These are phyloP conservation scores for Chelon auratus DNA, from an alignment of 2,797 vertebrate genomes.

Conservation along the genomic window DNA sequence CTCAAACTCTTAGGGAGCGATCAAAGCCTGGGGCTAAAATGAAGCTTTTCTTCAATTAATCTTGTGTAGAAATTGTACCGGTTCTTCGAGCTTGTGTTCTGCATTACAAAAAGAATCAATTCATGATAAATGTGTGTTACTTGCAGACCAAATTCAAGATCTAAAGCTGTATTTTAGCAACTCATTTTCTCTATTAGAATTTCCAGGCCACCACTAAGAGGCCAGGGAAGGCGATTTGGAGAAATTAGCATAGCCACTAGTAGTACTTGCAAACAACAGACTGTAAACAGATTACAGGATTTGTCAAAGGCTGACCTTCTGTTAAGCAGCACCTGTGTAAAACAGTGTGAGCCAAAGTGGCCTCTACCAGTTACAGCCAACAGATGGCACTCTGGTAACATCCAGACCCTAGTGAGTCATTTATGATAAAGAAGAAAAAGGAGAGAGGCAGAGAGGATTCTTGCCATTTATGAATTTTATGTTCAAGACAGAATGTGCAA, in stretches of 20 bases:
- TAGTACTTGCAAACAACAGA: constrained; percentile 62
- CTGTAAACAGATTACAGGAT: constrained; percentile 67
- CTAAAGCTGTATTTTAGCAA: constrained; percentile 11
- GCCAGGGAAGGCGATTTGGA: constrained; percentile 31
- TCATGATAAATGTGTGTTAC: constrained; percentile 1
- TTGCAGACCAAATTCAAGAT: not conserved
- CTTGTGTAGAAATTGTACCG: constrained; percentile 28
- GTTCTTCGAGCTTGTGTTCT: not conserved
- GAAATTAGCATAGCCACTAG: constrained; percentile 47
- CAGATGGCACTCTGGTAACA: constrained; percentile 83
- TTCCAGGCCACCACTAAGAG: constrained; percentile 7
- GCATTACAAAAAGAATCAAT: not conserved
- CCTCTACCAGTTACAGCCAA: constrained; percentile 52
- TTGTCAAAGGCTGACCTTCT: constrained; percentile 73
- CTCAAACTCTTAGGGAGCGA: constrained; percentile 49
- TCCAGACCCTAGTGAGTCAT: constrained; percentile 20
- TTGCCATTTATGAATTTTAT: constrained; percentile 33
- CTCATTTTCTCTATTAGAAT: not conserved
- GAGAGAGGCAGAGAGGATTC: constrained; percentile 7
- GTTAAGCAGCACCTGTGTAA: constrained; percentile 64
- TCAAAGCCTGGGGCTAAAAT: constrained; percentile 53
- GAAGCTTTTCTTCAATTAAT: constrained; percentile 56
- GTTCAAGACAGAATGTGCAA: constrained; percentile 19
- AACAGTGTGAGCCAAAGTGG: constrained; percentile 50
- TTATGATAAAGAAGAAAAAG: not conserved